phyloP scores from a whole-genome alignment of 2,113 vertebrate genomes.

The Delphinus delphis region DNA sequence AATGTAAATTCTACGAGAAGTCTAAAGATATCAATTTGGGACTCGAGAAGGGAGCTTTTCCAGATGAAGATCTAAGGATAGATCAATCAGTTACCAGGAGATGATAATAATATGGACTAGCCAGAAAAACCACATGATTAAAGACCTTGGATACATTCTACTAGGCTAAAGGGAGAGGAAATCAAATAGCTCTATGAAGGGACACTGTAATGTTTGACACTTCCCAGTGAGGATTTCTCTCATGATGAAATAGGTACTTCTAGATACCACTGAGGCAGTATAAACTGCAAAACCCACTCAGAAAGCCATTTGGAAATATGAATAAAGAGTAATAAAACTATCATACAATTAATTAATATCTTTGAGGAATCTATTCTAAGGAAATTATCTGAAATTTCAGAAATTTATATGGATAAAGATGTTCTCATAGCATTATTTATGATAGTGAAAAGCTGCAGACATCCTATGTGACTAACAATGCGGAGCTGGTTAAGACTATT shows the following conservation, averaged over 20 bases:
- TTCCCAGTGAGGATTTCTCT: not conserved
- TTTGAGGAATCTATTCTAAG: not conserved
- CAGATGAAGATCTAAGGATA: not conserved
- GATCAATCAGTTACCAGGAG: not conserved
- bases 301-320: not conserved
- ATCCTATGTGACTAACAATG: not conserved
- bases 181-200: not conserved
- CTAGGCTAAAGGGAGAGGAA: not conserved
- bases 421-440: not conserved
- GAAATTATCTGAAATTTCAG: conserved; percentile 38
- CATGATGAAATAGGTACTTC: not conserved
- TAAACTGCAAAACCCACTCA: not conserved
- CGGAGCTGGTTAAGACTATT: not conserved
- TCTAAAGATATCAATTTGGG: not conserved
- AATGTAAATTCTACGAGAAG: not conserved
- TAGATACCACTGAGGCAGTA: not conserved
- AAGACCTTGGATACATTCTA: not conserved
- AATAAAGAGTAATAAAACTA: not conserved
- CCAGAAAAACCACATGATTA: not conserved
- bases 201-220: not conserved
- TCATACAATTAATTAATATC: not conserved
- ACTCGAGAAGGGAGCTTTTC: not conserved
- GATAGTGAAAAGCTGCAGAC: conserved; percentile 7
- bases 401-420: not conserved
- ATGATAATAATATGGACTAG: not conserved